Conservation (phyloP, 2,113 vertebrate species). For the Phylloscopus whistleri region DNA sequence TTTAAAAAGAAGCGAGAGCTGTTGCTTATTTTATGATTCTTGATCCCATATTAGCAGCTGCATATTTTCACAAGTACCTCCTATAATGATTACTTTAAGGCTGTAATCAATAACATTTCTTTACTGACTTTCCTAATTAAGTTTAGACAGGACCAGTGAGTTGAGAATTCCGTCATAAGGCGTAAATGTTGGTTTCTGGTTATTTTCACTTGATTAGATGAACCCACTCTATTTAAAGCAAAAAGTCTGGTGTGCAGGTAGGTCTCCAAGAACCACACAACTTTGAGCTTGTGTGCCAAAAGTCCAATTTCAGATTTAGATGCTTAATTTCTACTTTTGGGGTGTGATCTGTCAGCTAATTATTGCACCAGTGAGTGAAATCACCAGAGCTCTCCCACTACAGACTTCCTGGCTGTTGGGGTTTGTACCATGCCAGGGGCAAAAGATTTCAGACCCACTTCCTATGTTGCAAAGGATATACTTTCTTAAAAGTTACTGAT, state of each 20-base stretch:
- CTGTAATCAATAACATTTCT: neutral
- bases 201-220: neutral
- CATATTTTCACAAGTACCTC: neutral
- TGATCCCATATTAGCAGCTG: neutral
- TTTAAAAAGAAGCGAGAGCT: neutral
- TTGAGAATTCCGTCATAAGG: neutral
- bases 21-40: neutral
- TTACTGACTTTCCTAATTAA: neutral
- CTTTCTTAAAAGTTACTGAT: neutral
- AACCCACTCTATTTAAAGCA: neutral
- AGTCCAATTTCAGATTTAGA: neutral
- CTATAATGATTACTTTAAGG: neutral
- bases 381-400: neutral
- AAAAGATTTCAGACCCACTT: neutral
- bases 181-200: neutral
- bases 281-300: neutral
- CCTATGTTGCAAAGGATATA: neutral
- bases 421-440: neutral
- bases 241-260: neutral
- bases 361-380: neutral
- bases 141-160: neutral
- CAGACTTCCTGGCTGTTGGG: neutral
- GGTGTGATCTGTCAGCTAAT: neutral
- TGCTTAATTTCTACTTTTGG: neutral
- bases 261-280: neutral